Evolutionary conservation across 2,888 invertebrate species (phyloP), one percentile per base, ranked within the genome.

Genomic region (Cephus runcator): DNA sequence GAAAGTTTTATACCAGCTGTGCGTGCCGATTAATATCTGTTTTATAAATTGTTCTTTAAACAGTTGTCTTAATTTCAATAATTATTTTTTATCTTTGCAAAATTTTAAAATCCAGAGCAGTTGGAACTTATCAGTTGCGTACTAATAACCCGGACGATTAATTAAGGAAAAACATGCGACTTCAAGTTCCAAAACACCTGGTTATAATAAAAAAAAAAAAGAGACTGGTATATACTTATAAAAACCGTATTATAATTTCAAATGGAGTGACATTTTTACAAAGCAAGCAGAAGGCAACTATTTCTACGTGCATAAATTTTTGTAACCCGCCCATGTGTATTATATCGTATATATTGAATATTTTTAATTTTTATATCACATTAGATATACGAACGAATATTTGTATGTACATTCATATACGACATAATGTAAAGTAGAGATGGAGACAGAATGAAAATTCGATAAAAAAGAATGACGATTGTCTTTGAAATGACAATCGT

Each of bases 401-500:
- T 89, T 90, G 88, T 90, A 90, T 90, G 88, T 90, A 90, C 86
- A 89, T 88, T 88, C 85, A 84, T 83, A 84, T 81, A 23, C 6
- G 56, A 56, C 56, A 40, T 4, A 4, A 23, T 56, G 56, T 56
- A 56, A 56, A 56, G 56, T 56, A 56, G 56, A 23, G 56, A 56
- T 2, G 56, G 56, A 56, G 56, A 23, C 23, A 23, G 9, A 56
- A 56, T 23, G 23, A 56, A 56, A 56, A 56, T 56, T 56, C 2
- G 23, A 23, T 9, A 2, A 9, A 84, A 73, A 9, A 3, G 75
- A 79, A 69, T 31, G 34, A 83, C 79, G 84, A 85, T 83, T 85
- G 1, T 34, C 15, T 23, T 56, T 40, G 1, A 23, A 40, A 23
- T 0, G 23, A 23, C 0, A 56, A 23, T 23, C 23, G 56, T 56